Percentiles rank a stretch among this genome's conserved stretches.
These are phyloP conservation scores for Disparrhopalites patrizii DNA, from an alignment of 2,888 invertebrate species.

Conservation along the genomic window DNA sequence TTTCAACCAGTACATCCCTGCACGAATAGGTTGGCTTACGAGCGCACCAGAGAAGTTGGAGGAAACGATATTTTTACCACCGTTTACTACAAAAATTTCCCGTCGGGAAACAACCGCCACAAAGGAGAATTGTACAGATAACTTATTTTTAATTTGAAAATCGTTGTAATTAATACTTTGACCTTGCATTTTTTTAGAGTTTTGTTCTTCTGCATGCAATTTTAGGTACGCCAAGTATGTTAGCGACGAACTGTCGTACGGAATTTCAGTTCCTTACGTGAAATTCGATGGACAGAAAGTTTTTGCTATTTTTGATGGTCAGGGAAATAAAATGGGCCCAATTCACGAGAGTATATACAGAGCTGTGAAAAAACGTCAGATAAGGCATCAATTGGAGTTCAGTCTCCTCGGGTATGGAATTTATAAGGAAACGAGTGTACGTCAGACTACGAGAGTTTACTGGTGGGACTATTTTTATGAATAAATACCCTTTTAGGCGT, in stretches of 20 bases:
- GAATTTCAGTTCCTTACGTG: conserved; percentile 35
- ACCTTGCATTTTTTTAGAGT: too few species aligned
- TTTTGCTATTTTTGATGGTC: conserved; percentile 37
- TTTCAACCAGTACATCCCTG: conserved; percentile 61
- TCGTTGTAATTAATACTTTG: neutral
- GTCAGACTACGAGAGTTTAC: neutral
- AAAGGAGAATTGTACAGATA: conserved; percentile 65
- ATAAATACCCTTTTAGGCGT: neutral
- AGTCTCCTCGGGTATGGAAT: conserved; percentile 60
- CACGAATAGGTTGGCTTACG: conserved; percentile 61
- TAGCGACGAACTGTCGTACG: conserved; percentile 29
- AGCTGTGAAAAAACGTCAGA: conserved; percentile 65
- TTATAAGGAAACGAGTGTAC: too few species aligned
- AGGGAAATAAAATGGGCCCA: conserved; percentile 42
- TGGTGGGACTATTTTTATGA: too few species aligned
- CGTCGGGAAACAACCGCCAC: conserved; percentile 54
- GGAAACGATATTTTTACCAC: conserved; percentile 74
- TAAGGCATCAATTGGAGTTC: conserved; percentile 57
- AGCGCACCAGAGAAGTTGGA: conserved; percentile 63
- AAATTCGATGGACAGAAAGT: conserved; percentile 45
- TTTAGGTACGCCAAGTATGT: conserved; percentile 39
- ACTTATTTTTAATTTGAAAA: neutral
- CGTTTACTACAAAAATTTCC: conserved; percentile 60
- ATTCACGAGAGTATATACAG: conserved; percentile 59
- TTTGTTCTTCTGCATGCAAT: neutral